Conservation (phyloP, 2,113 vertebrate species). For the Sinocyclocheilus rhinocerous region DNA sequence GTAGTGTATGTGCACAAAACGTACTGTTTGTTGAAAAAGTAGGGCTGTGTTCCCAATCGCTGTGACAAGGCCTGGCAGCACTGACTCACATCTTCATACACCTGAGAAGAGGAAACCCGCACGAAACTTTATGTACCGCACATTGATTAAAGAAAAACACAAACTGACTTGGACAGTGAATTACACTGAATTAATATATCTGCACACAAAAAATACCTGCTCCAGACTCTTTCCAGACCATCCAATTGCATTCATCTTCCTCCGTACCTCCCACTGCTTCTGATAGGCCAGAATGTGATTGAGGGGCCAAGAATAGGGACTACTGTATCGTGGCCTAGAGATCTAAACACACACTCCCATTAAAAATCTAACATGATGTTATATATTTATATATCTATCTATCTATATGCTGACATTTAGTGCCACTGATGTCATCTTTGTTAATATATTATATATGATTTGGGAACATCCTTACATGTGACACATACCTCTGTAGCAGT, state of each 20-base stretch:
- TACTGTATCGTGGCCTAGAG: conserved; percentile 77
- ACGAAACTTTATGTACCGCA: not conserved
- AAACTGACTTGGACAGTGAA: not conserved
- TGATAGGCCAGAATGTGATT: conserved; percentile 84
- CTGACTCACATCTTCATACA: conserved; percentile 94
- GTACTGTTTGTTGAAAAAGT: conserved; percentile 97
- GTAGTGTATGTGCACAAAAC: conserved; percentile 56
- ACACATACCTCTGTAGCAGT: no score
- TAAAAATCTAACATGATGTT: not conserved
- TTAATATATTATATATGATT: no score
- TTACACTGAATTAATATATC: not conserved
- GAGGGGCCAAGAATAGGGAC: conserved; percentile 79
- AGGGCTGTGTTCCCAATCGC: conserved; percentile 88
- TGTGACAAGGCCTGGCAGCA: conserved; percentile 95
- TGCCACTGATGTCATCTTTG: not conserved
- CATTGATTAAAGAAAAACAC: not conserved
- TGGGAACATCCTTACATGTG: no score
- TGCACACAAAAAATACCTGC: conserved; percentile 77
- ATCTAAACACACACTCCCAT: conserved; percentile 65
- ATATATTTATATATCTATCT: not conserved
- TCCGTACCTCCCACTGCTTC: conserved; percentile 94
- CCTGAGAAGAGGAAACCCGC: conserved; percentile 71
- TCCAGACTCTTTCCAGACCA: conserved; percentile 91
- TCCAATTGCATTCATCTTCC: conserved; percentile 96
- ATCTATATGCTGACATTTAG: not conserved